Evolutionary conservation across 2,888 invertebrate species (phyloP).

Genomic region (Stegophylla sp.): DNA sequence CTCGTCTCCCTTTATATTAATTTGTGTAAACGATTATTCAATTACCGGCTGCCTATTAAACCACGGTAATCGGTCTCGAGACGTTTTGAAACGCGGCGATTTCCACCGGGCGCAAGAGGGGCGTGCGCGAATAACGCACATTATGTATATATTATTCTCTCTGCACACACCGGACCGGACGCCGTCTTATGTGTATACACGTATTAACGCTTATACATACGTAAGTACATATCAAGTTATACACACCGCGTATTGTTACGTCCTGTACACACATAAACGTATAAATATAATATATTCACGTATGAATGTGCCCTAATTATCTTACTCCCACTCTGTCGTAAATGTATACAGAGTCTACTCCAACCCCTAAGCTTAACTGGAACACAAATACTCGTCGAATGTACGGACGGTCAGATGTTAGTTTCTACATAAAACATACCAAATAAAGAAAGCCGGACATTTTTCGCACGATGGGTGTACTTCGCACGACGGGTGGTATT

Average conservation of each 20-base stretch:
- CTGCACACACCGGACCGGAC: not conserved
- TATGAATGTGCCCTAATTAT: constrained; percentile 2
- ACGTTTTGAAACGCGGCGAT: constrained; percentile 28
- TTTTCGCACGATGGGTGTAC: too few species aligned
- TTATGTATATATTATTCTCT: not conserved
- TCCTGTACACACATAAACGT: not conserved
- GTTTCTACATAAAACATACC: too few species aligned
- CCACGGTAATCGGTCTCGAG: constrained; percentile 41
- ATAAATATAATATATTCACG: not conserved
- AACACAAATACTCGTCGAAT: too few species aligned
- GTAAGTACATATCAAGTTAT: too few species aligned
- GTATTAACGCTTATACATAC: too few species aligned
- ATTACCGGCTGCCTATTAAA: constrained; percentile 54
- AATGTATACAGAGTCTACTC: too few species aligned
- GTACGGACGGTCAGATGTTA: too few species aligned
- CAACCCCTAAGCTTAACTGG: not conserved
- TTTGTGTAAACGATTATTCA: constrained; percentile 52
- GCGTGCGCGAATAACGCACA: not conserved
- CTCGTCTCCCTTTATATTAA: constrained; percentile 7
- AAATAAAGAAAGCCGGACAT: too few species aligned
- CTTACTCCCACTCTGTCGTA: not conserved
- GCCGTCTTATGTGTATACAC: not conserved
- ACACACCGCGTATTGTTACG: too few species aligned
- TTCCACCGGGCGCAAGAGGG: not conserved
- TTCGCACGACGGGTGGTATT: too few species aligned